Conservation (phyloP, 2,888 invertebrate genomes). For the Laothoe populi region DNA sequence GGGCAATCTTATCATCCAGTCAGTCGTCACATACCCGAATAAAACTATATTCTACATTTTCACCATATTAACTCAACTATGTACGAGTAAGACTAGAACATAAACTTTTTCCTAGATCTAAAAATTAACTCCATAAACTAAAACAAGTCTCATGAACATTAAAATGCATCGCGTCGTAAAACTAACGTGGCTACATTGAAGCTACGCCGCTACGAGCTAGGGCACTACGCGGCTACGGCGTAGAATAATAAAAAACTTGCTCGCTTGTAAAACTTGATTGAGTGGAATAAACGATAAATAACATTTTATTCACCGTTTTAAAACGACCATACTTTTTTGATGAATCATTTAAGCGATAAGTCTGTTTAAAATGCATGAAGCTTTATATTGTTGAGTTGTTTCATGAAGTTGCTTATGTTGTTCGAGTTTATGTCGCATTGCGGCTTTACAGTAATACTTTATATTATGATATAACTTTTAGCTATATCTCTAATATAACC, state of each 20-base stretch:
- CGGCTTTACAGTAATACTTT: conserved; percentile 3
- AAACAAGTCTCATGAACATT: conserved; percentile 28
- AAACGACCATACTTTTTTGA: conserved; percentile 18
- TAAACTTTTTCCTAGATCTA: background rate
- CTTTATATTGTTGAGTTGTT: conserved; percentile 7
- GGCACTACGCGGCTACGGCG: conserved; percentile 23
- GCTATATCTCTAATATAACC: background rate
- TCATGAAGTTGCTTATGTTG: conserved; percentile 2
- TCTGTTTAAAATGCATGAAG: conserved; percentile 5
- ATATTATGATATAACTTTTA: background rate
- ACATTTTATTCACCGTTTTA: conserved; percentile 21
- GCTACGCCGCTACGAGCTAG: conserved; percentile 36
- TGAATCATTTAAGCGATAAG: conserved; percentile 13
- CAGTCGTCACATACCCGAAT: no score
- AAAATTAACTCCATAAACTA: conserved; percentile 23
- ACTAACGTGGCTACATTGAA: conserved; percentile 43
- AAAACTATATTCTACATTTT: background rate
- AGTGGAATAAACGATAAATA: conserved; percentile 24
- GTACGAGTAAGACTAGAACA: conserved; percentile 3
- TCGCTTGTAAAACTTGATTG: conserved; percentile 25
- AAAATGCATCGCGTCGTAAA: conserved; percentile 41
- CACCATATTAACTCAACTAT: background rate
- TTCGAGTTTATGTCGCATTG: conserved; percentile 16
- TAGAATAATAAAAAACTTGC: conserved; percentile 19
- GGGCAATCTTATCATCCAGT: no score